phyloP scores from a whole-genome alignment of 2,888 invertebrate genomes.

The Tanytarsus gracilentus region DNA sequence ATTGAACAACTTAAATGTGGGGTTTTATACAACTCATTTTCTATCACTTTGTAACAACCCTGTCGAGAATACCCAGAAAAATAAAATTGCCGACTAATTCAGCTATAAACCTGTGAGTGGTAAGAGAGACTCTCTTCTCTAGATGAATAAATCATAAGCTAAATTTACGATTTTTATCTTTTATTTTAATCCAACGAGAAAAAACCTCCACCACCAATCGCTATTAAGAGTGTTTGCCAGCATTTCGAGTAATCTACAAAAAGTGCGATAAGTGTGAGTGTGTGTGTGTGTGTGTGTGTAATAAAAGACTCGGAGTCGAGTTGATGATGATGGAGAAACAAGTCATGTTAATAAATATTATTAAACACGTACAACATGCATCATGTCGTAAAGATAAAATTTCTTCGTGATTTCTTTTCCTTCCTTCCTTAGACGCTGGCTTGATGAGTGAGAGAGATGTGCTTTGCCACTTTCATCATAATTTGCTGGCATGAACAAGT shows the following conservation, averaged over 20 bases:
- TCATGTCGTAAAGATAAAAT: constrained; percentile 24
- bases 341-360: constrained; percentile 27
- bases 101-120: constrained; percentile 9
- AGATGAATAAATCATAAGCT: constrained; percentile 26
- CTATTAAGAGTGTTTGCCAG: background rate
- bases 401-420: background rate
- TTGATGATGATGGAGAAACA: background rate
- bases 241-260: too few relatives aligned
- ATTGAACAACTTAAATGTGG: too few relatives aligned
- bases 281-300: background rate
- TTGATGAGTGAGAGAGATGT: too few relatives aligned
- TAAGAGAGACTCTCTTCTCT: background rate
- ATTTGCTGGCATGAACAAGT: too few relatives aligned
- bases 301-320: constrained; percentile 3
- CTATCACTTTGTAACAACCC: too few relatives aligned
- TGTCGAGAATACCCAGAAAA: too few relatives aligned
- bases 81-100: constrained; percentile 21
- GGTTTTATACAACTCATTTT: too few relatives aligned
- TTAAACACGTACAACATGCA: constrained; percentile 25
- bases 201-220: background rate
- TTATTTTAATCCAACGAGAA: constrained; percentile 16
- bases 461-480: too few relatives aligned
- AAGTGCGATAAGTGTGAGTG: too few relatives aligned
- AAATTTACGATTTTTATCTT: constrained; percentile 25
- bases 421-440: too few relatives aligned